Percentiles rank a stretch among this genome's conserved stretches.
Evolutionary conservation across 2,797 vertebrate species (phyloP).

Genomic region (Phaenicophaeus curvirostris): DNA sequence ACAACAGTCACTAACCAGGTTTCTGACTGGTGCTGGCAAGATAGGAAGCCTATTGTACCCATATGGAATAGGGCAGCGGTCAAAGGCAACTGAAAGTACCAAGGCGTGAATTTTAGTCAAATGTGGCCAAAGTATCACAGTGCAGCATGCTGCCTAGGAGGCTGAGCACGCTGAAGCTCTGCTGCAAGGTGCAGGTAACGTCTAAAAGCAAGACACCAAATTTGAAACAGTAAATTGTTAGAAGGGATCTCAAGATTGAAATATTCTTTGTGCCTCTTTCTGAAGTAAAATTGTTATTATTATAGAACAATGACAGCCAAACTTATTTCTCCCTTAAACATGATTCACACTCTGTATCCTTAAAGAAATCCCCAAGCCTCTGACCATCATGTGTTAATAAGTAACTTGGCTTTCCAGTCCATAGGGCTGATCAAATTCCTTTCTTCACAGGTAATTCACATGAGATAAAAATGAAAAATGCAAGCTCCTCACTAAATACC

Average conservation of each 20-base stretch:
- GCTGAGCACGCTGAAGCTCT: neutral
- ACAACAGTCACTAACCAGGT: neutral
- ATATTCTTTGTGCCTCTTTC: neutral
- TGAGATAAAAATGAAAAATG: neutral
- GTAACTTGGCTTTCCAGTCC: neutral
- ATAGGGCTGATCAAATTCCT: neutral
- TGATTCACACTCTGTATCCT: neutral
- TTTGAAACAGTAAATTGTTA: neutral
- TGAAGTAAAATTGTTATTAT: neutral
- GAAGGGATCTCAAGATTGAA: neutral
- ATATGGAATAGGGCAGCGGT: accelerated
- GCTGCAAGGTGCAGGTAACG: neutral
- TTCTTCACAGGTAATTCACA: neutral
- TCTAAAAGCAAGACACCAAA: neutral
- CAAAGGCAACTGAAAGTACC: neutral
- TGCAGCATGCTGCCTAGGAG: neutral
- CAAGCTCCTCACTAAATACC: neutral
- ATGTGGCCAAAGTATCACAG: neutral
- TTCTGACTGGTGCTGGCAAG: neutral
- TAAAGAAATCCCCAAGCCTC: neutral
- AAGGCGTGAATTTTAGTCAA: neutral
- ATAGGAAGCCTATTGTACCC: neutral
- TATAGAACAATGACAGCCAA: neutral
- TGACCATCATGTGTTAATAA: neutral
- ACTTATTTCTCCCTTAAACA: neutral